A percentile compares a stretch with the other conserved stretches of the same genome.
Evolutionary conservation across 2,797 vertebrate genomes (phyloP).

Genomic region (Sciurus vulgaris): DNA sequence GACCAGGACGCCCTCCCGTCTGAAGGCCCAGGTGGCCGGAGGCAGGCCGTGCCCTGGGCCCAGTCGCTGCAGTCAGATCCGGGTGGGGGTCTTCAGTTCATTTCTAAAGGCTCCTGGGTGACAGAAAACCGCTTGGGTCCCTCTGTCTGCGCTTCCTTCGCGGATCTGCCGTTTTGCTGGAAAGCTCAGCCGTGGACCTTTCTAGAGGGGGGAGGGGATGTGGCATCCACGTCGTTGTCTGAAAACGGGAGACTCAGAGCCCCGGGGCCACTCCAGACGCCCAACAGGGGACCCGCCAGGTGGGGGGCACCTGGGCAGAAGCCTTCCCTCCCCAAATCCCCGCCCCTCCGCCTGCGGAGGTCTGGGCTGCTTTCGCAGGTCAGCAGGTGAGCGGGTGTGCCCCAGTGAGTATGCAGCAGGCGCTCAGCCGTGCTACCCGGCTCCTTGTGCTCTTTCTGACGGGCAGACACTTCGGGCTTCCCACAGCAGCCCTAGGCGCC

Average conservation of each 20-base stretch:
- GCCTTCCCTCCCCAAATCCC: neutral
- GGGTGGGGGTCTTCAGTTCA: neutral
- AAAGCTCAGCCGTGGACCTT: too few relatives aligned
- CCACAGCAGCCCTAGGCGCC: neutral
- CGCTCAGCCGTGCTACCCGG: accelerated
- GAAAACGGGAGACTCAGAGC: neutral
- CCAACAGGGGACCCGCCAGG: neutral
- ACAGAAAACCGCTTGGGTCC: neutral
- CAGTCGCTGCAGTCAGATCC: too few relatives aligned
- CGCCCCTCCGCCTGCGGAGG: neutral
- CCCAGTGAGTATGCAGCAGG: neutral
- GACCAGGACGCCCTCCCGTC: neutral
- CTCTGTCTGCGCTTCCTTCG: neutral
- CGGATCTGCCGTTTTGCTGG: neutral
- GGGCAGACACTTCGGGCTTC: neutral
- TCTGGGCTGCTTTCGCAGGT: neutral
- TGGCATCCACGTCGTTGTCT: neutral
- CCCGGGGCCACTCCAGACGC: neutral
- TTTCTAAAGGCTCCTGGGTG: neutral
- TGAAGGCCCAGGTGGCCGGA: too few relatives aligned
- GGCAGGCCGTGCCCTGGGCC: too few relatives aligned
- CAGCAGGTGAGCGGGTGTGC: neutral
- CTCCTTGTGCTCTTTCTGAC: neutral
- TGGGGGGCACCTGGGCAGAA: too few relatives aligned
- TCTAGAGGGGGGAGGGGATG: neutral